Percentiles rank a stretch among this genome's conserved stretches.
phyloP scores from a whole-genome alignment of 2,888 invertebrate genomes.

The Sepiola atlantica region DNA sequence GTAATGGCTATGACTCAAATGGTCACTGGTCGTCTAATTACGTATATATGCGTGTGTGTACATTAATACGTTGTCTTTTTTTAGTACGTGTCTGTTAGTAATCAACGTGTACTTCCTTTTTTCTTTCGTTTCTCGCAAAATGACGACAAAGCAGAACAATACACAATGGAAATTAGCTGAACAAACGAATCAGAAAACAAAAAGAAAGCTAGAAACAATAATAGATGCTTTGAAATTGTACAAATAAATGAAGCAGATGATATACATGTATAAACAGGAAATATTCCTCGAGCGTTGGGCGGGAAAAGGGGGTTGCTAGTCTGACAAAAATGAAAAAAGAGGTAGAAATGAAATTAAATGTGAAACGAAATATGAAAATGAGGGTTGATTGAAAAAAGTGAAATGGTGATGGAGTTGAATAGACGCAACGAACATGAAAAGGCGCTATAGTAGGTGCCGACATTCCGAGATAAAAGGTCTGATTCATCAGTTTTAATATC shows the following conservation, averaged over 20 bases:
- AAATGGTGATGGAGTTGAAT: background rate
- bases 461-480: background rate
- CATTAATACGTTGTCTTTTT: no score
- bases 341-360: background rate
- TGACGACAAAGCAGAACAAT: background rate
- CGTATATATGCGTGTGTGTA: no score
- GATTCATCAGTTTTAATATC: no score
- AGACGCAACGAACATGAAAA: background rate
- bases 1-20: no score
- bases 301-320: background rate
- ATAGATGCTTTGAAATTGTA: background rate
- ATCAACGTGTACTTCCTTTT: no score
- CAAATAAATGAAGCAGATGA: conserved; percentile 32
- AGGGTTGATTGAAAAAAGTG: conserved; percentile 5
- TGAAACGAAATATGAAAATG: conserved; percentile 8
- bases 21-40: background rate
- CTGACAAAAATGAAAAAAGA: background rate
- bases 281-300: background rate
- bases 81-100: no score
- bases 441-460: no score
- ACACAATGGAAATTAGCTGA: background rate
- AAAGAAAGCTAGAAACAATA: background rate
- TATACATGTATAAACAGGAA: background rate
- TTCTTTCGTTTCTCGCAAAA: background rate
- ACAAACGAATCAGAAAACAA: background rate